Conservation (phyloP, 2,888 invertebrate species). For the Drosophila yooni region DNA sequence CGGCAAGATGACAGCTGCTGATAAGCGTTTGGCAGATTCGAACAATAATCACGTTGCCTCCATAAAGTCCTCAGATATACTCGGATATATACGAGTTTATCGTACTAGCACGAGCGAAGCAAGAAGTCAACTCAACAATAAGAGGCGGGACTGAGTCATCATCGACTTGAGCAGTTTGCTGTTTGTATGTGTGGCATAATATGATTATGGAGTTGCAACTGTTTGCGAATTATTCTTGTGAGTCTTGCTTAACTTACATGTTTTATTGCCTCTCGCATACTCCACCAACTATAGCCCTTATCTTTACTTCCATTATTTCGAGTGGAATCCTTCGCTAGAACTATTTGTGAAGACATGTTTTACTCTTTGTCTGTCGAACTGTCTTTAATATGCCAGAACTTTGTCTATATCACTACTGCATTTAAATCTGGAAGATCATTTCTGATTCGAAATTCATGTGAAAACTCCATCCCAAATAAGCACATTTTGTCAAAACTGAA, state of each 20-base stretch:
- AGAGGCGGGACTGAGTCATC: not conserved
- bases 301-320: too few species aligned
- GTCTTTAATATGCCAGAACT: conserved; percentile 5
- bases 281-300: not conserved
- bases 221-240: conserved; percentile 11
- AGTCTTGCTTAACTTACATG: not conserved
- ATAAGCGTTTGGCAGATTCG: conserved; percentile 47
- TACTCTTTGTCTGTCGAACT: conserved; percentile 7
- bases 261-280: not conserved
- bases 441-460: too few species aligned
- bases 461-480: too few species aligned
- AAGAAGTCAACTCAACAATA: not conserved
- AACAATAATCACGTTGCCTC: conserved; percentile 45
- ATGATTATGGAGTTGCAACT: not conserved
- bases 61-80: conserved; percentile 4
- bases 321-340: not conserved
- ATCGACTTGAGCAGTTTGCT: not conserved
- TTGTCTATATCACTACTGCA: too few species aligned
- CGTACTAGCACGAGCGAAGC: not conserved
- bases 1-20: conserved; percentile 51
- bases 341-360: not conserved
- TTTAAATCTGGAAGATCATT: too few species aligned
- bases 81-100: conserved; percentile 3
- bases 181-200: not conserved
- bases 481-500: not conserved